Evolutionary conservation across 2,797 vertebrate genomes (phyloP), one percentile per base, ranked within the genome.

Genomic region (Sparidentex hasta): DNA sequence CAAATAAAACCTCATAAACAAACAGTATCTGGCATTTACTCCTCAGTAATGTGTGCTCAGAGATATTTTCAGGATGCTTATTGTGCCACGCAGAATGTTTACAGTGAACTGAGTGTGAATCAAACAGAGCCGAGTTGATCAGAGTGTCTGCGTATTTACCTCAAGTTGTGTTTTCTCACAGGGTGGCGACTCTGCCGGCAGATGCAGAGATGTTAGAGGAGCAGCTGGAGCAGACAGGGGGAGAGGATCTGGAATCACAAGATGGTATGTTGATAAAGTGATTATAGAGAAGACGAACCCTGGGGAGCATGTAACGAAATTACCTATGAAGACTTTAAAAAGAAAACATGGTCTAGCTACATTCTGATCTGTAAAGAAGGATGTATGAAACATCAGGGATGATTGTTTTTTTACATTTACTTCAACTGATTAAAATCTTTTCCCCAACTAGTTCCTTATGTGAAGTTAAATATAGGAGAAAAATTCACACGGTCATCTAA

Each of bases 201-300:
- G 54, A 61, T 7, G 17, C 47, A 57, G 41, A 48, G 29, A 51
- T 59, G 51, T 1, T 50, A 57, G 66, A 68, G 46, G 75, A 65
- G 50, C 38, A 52, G 18, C 80, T 17, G 76, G 51, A 29, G 44
- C 55, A 65, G 46, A 33, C 5, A 46, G 65, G 47, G n/a, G 23
- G 1, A 73, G 46, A 56, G 0, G 27, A 59, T 64, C 41, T 63
- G 65, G 81, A 78, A 46, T 3, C 11, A 66, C 51, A 71, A 21
- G 25, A 77, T 3, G 74, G 84, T 87, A 46, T 21, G 82, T 76
- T 76, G 38, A 74, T 74, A 80, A 71, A 38, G 2, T 5, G 50
- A 9, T 75, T 81, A 74, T 17, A 54, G 38, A 65, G 46, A 73
- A 82, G 14, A 48, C 48, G 52, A 7, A 11, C 50, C 44, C 38